phyloP scores from a whole-genome alignment of 2,113 vertebrate genomes.

The Micronycteris hirsuta region DNA sequence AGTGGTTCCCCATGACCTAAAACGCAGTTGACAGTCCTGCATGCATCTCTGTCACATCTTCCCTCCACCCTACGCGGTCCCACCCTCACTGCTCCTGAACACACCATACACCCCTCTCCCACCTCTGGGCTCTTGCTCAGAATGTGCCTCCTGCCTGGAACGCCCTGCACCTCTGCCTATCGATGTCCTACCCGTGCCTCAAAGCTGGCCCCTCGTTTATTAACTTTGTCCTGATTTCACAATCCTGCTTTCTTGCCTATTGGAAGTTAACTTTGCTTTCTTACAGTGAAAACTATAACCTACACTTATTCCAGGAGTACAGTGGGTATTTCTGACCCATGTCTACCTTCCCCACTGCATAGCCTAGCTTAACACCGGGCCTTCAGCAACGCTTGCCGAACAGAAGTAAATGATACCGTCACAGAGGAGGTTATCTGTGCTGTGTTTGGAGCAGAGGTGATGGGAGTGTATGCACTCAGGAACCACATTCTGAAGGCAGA shows the following conservation, averaged over 20 bases:
- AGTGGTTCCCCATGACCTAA: not conserved
- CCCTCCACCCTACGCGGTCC: not conserved
- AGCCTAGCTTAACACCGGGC: not conserved
- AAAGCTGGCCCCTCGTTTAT: not conserved
- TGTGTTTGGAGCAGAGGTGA: not conserved
- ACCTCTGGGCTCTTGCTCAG: not conserved
- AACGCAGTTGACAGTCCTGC: not conserved
- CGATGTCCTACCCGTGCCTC: not conserved
- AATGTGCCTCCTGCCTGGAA: not conserved
- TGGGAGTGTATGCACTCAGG: not conserved
- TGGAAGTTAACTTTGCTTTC: not conserved
- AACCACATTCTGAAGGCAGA: not conserved
- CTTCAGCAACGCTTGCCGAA: not conserved
- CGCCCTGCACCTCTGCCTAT: not conserved
- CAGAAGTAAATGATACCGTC: not conserved
- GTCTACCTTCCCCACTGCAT: not conserved
- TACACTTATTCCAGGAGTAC: not conserved
- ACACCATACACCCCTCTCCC: not conserved
- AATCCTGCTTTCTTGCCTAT: not conserved
- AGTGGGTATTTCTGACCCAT: not conserved
- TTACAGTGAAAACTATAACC: not conserved
- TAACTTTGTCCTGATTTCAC: not conserved
- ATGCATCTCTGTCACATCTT: not conserved
- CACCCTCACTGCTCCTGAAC: not conserved
- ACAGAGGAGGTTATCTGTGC: not conserved